Base-by-base conservation (phyloP, 2,113 vertebrate genomes). In the Perognathus longimembris region DNA sequence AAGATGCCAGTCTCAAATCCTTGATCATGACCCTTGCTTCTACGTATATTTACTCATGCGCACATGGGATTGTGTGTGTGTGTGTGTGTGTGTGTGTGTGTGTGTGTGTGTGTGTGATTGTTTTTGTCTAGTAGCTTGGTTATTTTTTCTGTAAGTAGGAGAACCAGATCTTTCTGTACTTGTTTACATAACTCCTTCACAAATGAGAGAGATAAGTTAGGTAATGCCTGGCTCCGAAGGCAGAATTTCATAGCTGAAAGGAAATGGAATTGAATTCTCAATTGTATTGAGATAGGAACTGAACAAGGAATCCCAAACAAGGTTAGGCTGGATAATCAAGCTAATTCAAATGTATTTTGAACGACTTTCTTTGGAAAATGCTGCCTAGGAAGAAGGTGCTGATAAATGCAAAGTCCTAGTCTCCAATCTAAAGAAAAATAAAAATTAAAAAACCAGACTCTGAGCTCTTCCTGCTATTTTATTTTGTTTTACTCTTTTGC, bases 211-310 rank as follows among this genome's bases (percentile, higher is more conserved):
- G 15, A 24, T 92, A 84, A 83, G 36, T 66, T 83, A 69, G 12
- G 20, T 45, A 61, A 6, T 42, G n/a, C 57, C 30, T 7, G 57
- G 24, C 54, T 79, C 15, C 67, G 70, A 88, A 85, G 34, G 18
- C 54, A 85, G 59, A 85, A 77, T 69, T 88, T 93, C 30, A 14
- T 32, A 85, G 75, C 66, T 64, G 32, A 69, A 95, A 92, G 45
- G 38, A 94, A 92, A 70, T 85, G 57, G 28, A 90, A 76, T 88
- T 91, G 59, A 54, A 93, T 75, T 86, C 79, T 36, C 50, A 94
- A 38, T 59, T 57, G 1, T 92, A 50, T 74, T 93, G 86, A 86
- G 71, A 94, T 74, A 92, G 73, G 40, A 95, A 38, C 63, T 1
- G 0, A 30, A 74, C 50, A 77, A 87, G n/a, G 42, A 74, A 90